phyloP scores from a whole-genome alignment of 2,797 vertebrate genomes.

The Enoplosus armatus region DNA sequence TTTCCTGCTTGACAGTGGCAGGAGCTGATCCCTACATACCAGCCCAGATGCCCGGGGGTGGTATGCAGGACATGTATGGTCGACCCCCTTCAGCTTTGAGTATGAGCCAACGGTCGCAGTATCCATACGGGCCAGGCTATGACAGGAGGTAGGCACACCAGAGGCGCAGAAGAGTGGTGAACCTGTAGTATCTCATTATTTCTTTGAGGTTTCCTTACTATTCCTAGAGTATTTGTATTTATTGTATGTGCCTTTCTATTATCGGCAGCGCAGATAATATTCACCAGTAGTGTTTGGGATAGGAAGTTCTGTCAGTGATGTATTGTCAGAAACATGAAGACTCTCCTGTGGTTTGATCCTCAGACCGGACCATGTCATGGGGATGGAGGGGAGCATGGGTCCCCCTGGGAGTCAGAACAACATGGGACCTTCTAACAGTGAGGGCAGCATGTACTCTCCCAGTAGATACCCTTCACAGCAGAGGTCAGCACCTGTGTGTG shows the following conservation, averaged over 20 bases:
- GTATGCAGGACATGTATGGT: constrained; percentile 96
- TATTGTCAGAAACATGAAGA: constrained; percentile 6
- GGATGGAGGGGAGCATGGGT: constrained; percentile 86
- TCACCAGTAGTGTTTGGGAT: background rate
- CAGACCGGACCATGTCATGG: constrained; percentile 89
- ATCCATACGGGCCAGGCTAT: constrained; percentile 92
- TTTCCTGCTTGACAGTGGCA: constrained; percentile 85
- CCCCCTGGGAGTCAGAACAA: constrained; percentile 85
- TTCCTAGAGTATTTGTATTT: background rate
- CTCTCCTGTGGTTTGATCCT: constrained; percentile 43
- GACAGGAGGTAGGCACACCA: constrained; percentile 91
- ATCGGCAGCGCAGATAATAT: no score
- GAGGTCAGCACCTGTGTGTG: constrained; percentile 76
- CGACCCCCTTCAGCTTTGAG: constrained; percentile 89
- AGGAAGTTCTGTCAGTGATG: background rate
- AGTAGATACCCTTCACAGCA: constrained; percentile 85
- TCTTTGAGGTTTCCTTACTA: background rate
- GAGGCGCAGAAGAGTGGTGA: background rate
- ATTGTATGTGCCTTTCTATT: background rate
- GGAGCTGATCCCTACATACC: constrained; percentile 95
- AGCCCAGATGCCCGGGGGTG: constrained; percentile 92
- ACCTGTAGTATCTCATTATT: background rate
- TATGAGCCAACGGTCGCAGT: constrained; percentile 95
- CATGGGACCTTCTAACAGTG: constrained; percentile 86
- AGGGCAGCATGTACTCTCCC: constrained; percentile 87